Evolutionary conservation across 2,888 invertebrate species (phyloP), one percentile per base, ranked within the genome.

Genomic region (Nycteola revayana): DNA sequence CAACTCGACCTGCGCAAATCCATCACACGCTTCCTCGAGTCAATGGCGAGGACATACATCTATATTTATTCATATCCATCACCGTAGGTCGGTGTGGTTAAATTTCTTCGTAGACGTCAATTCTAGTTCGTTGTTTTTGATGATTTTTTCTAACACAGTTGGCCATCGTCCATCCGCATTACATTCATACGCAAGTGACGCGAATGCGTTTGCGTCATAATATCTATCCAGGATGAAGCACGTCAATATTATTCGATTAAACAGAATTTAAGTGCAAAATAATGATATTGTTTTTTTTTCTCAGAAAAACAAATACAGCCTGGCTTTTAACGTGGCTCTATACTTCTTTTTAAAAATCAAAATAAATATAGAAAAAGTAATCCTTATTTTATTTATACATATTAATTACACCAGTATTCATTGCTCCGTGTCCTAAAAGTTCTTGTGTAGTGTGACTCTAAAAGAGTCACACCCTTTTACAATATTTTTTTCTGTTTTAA

Each of bases 21-120:
- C 73, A 83, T 81, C 79, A 76, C 69, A 56, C 60, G 68, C 75
- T 78, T 78, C 82, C 70, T 69, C 71, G 70, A 84, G 85, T 88
- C 87, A 88, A 87, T 87, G 85, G 82, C 87, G 85, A 87, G 88
- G 88, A 77, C 86, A 69, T 66, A 28, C 48, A 54, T 56, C 76
- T 85, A 84, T 68, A 76, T 80, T 74, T 82, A 83, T 58, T 49
- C 70, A 46, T 71, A 73, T 80, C 79, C 66, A 69, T 81, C 77
- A 74, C 36, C 70, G 55, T 36, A 42, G 32, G 33, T 39, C 50
- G 61, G 59, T 57, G 60, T 49, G 54, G 21, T 7, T 3, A 64
- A 65, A 71, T 67, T 71, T 64, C 60, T 46, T 34, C 36, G 49
- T 21, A 49, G 42, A 67, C 64, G 74, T 73, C 72, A 73, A 64